A percentile compares a stretch with the other conserved stretches of the same genome.
Conservation (phyloP, 2,888 invertebrate species). For the Hymenopus coronatus region DNA sequence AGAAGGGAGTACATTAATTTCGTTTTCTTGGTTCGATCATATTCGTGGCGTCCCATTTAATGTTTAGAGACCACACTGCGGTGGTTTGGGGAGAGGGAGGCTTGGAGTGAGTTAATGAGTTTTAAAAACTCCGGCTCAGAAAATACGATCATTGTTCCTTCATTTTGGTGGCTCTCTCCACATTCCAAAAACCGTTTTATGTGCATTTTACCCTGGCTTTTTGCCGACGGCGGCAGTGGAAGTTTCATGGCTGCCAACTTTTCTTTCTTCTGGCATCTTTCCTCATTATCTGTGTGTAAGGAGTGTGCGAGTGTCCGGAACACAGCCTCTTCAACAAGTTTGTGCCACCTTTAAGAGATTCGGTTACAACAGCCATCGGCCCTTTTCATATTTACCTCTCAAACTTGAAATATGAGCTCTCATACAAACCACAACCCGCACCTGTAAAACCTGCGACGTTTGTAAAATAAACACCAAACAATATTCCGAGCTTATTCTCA, state of each 20-base stretch:
- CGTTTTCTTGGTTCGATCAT: neutral
- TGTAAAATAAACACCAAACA: too few relatives aligned
- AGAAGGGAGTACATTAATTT: neutral
- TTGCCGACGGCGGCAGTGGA: neutral
- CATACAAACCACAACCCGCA: too few relatives aligned
- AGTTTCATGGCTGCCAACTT: neutral
- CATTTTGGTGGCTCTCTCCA: neutral
- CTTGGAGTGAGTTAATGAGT: slow-evolving; percentile 1
- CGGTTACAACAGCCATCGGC: too few relatives aligned
- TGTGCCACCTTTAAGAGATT: neutral
- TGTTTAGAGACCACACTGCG: neutral
- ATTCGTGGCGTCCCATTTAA: neutral
- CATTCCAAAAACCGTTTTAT: slow-evolving; percentile 11
- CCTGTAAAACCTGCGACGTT: too few relatives aligned
- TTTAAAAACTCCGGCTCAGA: neutral
- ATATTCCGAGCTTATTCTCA: too few relatives aligned
- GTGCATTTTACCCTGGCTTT: slow-evolving; percentile 5
- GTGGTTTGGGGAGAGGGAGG: neutral
- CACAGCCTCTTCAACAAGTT: neutral
- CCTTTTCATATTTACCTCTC: too few relatives aligned
- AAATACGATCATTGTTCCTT: slow-evolving; percentile 10
- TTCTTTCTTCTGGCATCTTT: slow-evolving; percentile 12
- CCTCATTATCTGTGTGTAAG: neutral
- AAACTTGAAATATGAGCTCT: too few relatives aligned
- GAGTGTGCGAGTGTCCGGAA: neutral